A percentile compares a stretch with the other conserved stretches of the same genome.
Evolutionary conservation across 2,113 vertebrate genomes (phyloP).

Genomic region (Corythaeola cristata): DNA sequence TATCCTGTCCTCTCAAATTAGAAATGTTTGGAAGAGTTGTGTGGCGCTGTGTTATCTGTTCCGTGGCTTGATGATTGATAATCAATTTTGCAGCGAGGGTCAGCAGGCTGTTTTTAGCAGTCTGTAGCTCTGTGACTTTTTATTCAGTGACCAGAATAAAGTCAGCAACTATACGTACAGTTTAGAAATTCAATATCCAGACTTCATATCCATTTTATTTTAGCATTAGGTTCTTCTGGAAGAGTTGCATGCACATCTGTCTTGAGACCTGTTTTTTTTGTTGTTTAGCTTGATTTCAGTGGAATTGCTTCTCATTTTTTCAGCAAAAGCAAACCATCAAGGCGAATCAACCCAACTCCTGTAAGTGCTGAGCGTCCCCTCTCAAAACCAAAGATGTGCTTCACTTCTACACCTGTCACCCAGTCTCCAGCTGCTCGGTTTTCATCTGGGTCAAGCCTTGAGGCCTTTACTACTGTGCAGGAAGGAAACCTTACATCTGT

Average conservation of each 20-base stretch:
- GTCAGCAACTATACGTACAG: not conserved
- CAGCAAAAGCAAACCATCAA: constrained; percentile 89
- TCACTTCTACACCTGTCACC: constrained; percentile 92
- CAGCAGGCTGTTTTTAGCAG: not conserved
- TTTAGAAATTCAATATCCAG: not conserved
- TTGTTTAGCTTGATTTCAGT: not conserved
- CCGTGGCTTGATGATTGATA: not conserved
- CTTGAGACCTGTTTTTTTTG: not conserved
- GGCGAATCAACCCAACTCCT: constrained; percentile 96
- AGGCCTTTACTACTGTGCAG: constrained; percentile 63
- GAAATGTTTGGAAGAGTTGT: not conserved
- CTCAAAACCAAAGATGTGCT: constrained; percentile 94
- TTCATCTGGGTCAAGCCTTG: constrained; percentile 63
- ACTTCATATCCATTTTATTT: not conserved
- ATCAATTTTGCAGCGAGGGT: not conserved
- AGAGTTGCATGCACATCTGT: not conserved
- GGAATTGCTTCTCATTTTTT: not conserved
- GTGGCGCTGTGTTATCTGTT: not conserved
- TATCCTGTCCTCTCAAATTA: not conserved
- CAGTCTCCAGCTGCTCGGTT: constrained; percentile 71
- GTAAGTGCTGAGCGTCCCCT: constrained; percentile 88
- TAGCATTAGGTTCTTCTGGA: not conserved
- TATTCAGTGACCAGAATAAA: not conserved
- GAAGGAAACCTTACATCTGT: constrained; percentile 48
- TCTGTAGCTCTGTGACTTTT: not conserved